Base-by-base conservation (phyloP, 2,113 vertebrate genomes). In the Aleadryas rufinucha region DNA sequence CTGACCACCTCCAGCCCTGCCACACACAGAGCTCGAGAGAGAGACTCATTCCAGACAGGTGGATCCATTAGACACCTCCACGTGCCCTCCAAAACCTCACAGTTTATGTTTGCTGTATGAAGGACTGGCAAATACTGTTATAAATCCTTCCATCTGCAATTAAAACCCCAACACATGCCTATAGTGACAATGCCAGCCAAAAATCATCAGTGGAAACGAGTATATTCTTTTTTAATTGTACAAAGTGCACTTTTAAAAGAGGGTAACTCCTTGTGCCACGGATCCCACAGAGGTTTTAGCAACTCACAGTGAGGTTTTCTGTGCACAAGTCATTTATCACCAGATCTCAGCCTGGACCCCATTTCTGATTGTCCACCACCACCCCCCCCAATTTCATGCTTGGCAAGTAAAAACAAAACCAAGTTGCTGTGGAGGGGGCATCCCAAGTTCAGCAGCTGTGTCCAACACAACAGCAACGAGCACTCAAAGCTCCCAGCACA, bases 351-450 rank as follows among this genome's bases (percentile, higher is more conserved):
- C 54, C 65, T 50, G 60, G 66, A 35, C 64, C n/a, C 45, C 14
- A 2, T 22, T 79, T 90, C 60, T 92, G 80, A 70, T 30, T 82
- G 75, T n/a, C 42, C 59, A 78, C 21, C 59, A 78, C 21, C 17
- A 7, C 23, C 26, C 31, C 44, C 50, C 13, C 2, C 84, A 85
- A 74, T 83, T 95, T 96, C 87, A 97, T 68, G 82, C 90, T 74
- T n/a, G 56, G 76, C 88, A 96, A 95, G 68, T 90, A 92, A 88
- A 96, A 89, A 94, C 91, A 95, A 95, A 96, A 82, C 45, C 78
- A n/a, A 35, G 41, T 50, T 61, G 80, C 66, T 33, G 71, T 13
- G 24, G 35, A 94, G 39, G 47, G 93, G 79, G 45, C 82, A 80
- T 86, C 81, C 84, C 59, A 53, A 95, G 90, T 96, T 96, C 95